Evolutionary conservation across 2,888 invertebrate species (phyloP), one percentile per base, ranked within the genome.

Genomic region (Papilio elwesi): DNA sequence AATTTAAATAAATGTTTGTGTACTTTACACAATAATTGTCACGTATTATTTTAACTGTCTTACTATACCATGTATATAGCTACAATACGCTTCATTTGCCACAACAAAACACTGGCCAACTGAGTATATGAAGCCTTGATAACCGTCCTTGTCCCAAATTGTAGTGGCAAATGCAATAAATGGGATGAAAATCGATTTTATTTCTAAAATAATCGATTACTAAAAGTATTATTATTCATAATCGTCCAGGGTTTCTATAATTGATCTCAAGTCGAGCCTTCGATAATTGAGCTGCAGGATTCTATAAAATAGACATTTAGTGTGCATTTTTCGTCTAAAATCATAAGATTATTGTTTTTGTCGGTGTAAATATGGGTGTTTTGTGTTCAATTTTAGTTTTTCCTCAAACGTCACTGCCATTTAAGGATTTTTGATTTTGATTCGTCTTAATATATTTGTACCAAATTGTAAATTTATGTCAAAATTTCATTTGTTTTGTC

Each of bases 181-280:
- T 26, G 12, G 6, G 9, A 9, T 9, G 43, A 43, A 55, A 57
- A 57, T 57, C 38, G 57, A 38, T 59, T n/a, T 59, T 59, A 13
- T 59, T n/a, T 13, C 38, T 38, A n/a, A 59, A n/a, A 52, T 13
- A 38, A 57, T 55, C 48, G 59, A 36, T 68, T 51, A 15, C 15
- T n/a, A 2, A 57, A 53, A 59, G 6, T 51, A 26, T 16, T 72
- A 8, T 64, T 72, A 72, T 69, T 73, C 59, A 43, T 73, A 65
- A 69, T 69, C 69, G 68, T 36, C 68, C 16, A 49, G 13, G 12
- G 11, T 69, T 71, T 75, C 70, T 77, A 77, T 79, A 71, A 79
- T 82, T 85, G 85, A 85, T 85, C 85, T 85, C 85, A 84, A 81
- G 77, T 79, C 78, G 78, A 82, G 79, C 80, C 81, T 81, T 81